Evolutionary conservation across 2,113 vertebrate species (phyloP).

Genomic region (Austrofundulus limnaeus): DNA sequence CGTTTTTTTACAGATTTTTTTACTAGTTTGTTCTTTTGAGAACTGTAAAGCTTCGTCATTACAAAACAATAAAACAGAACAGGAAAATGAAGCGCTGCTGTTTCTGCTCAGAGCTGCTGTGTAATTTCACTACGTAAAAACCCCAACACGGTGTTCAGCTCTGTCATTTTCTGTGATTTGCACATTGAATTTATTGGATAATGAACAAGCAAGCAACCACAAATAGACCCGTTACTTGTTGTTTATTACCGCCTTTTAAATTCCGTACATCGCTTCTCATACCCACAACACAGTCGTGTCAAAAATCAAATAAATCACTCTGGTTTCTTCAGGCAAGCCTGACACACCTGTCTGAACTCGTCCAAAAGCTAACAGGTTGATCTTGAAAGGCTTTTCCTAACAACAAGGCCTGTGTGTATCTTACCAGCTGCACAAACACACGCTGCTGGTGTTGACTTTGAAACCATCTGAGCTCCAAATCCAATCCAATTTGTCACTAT

Average conservation of each 20-base stretch:
- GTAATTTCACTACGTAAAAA: neutral
- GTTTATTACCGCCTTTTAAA: neutral
- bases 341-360: conserved; percentile 27
- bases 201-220: neutral
- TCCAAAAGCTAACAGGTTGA: conserved; percentile 16
- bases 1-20: too few relatives aligned
- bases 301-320: neutral
- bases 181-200: neutral
- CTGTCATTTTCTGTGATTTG: neutral
- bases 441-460: conserved; percentile 2
- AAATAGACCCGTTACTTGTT: neutral
- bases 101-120: conserved; percentile 1
- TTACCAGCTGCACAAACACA: neutral
- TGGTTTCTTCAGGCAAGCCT: neutral
- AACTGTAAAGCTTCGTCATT: too few relatives aligned
- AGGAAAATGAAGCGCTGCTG: neutral
- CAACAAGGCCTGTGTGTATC: neutral
- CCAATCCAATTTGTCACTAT: conserved; percentile 27
- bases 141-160: too few relatives aligned
- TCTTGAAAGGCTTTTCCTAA: conserved; percentile 7
- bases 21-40: conserved; percentile 4
- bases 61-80: neutral
- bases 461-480: conserved; percentile 25
- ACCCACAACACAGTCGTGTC: neutral
- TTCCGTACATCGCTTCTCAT: neutral